Evolutionary conservation across 2,113 vertebrate genomes (phyloP), one percentile per base, ranked within the genome.

Genomic region (Bubo blakistoni): DNA sequence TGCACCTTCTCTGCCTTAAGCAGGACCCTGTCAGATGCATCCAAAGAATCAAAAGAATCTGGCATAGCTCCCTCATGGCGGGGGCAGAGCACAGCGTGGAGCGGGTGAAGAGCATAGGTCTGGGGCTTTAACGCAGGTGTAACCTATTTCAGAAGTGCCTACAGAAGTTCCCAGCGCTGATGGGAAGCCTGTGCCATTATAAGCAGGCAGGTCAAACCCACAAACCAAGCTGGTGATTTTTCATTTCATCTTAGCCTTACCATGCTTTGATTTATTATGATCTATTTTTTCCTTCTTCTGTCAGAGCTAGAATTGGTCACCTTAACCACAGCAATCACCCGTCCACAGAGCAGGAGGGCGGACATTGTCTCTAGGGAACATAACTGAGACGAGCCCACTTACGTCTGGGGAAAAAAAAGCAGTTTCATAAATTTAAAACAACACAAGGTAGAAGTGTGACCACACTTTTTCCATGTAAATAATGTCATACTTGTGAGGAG

Each of bases 381-480:
- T 58, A 97, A 96, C 34, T 26, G 84, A 98, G 86, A 96, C 63
- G 3, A 92, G 65, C 27, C 63, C 76, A 94, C 90, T 96, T 90
- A 77, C 3, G 16, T 83, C 54, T 88, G 16, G 92, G 67, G 52
- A 15, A 58, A 34, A 79, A 82, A 87, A 65, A 14, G 46, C 46
- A 85, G 83, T 88, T 97, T 81, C 90, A 96, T 96, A 97, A 97
- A 98, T 20, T 52, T 94, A 93, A 96, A 97, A 86, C 78, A 96
- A 96, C 94, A 61, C 62, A 81, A 96, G 81, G 93, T 36, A 95
- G 66, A 96, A 65, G 89, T 76, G 89, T 97, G 96, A 96, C 84
- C 87, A 57, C 86, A 89, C 62, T 96, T 97, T 97, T 98, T 95
- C 97, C 97, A 97, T 7, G 90, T 97, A 98, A 98, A 98, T 98